Evolutionary conservation across 1,140 invertebrate species (phyloP), one percentile per base, ranked within the genome.

Genomic region (Drosophila sturtevanti): DNA sequence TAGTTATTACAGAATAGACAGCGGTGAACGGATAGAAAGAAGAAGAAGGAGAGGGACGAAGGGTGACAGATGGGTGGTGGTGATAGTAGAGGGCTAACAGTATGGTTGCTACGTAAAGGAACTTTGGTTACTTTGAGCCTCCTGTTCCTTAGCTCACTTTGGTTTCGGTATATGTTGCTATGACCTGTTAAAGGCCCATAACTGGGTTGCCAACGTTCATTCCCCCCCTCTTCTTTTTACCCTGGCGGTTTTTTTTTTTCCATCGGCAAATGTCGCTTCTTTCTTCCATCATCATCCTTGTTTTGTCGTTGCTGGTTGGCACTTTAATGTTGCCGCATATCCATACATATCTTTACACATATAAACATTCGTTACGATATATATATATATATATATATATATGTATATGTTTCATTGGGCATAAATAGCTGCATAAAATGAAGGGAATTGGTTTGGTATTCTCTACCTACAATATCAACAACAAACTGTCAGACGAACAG

Each of bases 121-220:
- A 34, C 55, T 56, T 68, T 48, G 69, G 62, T 81, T 78, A 63
- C 63, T 63, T 69, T 55, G 51, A 24, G 54, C 24, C 41, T 48
- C 14, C 54, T 18, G 9, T 35, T 56, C 18, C 18, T 38, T 18
- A 21, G 35, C n/a, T n/a, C n/a, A n/a, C n/a, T 59, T 66, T 59
- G 54, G 54, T 52, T 48, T 63, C 27, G 63, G 37, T 22, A 10
- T 44, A 10, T 44, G 73, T 77, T 77, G 81, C 63, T 67, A 72
- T 66, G 63, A 63, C 77, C 81, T 74, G 77, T 81, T 77, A 77
- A 71, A 63, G 69, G 59, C 72, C 70, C 77, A 74, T 84, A 84
- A 79, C 72, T 68, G 59, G 38, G 59, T 52, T 27, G 44, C 65
- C 34, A 34, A 21, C 18, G 35, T 64, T 18, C 41, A 2, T 21